phyloP scores from a whole-genome alignment of 1,140 invertebrate genomes.

The Elymnias hypermnestra region DNA sequence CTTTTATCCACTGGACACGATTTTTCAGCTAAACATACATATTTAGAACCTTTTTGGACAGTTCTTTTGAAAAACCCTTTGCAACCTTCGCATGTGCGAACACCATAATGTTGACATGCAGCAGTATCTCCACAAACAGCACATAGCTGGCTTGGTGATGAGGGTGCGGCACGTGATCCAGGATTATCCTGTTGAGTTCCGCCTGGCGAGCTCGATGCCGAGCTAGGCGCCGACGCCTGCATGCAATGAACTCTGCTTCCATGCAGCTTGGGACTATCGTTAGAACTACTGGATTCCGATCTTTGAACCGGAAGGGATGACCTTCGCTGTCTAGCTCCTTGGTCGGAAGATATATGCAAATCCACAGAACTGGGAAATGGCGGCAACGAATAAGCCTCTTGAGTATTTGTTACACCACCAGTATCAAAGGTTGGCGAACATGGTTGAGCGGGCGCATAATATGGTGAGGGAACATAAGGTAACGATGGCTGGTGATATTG shows the following conservation, averaged over 20 bases:
- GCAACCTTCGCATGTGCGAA: slow-evolving; percentile 98
- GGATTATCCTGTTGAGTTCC: slow-evolving; percentile 75
- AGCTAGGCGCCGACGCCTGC: slow-evolving; percentile 80
- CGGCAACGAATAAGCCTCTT: slow-evolving; percentile 80
- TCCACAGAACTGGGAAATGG: slow-evolving; percentile 79
- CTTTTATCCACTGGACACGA: slow-evolving; percentile 99
- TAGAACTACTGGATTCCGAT: slow-evolving; percentile 84
- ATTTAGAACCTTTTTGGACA: slow-evolving; percentile 99
- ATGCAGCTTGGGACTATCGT: slow-evolving; percentile 79
- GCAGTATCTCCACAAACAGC: slow-evolving; percentile 99
- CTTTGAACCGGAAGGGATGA: slow-evolving; percentile 85
- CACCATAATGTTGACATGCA: slow-evolving; percentile 98
- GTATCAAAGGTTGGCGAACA: slow-evolving; percentile 76
- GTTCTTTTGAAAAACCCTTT: slow-evolving; percentile 98
- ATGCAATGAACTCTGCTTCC: slow-evolving; percentile 73
- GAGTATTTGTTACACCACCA: slow-evolving; percentile 64
- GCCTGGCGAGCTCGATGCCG: slow-evolving; percentile 82
- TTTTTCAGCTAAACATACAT: slow-evolving; percentile 98
- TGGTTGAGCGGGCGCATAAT: slow-evolving; percentile 75
- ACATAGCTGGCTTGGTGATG: slow-evolving; percentile 92
- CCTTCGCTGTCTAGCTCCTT: slow-evolving; percentile 79
- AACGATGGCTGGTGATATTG: slow-evolving; percentile 78
- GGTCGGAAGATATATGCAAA: slow-evolving; percentile 76
- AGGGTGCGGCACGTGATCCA: slow-evolving; percentile 75
- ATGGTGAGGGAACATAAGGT: slow-evolving; percentile 73